These are phyloP conservation scores for Trichomycterus rosablanca DNA, from an alignment of 2,113 vertebrate genomes.

Conservation along the genomic window DNA sequence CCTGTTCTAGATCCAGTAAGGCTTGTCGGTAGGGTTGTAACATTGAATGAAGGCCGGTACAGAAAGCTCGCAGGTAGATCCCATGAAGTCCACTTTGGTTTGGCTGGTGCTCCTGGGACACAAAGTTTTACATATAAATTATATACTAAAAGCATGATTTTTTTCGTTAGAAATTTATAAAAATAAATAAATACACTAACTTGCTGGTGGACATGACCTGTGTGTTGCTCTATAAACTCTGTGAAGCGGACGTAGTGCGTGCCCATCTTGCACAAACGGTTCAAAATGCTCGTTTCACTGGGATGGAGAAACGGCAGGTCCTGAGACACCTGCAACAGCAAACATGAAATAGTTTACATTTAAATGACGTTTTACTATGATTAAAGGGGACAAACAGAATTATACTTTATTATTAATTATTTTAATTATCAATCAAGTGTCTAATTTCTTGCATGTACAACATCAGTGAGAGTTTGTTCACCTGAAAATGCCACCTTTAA, in stretches of 20 bases:
- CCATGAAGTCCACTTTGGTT: slow-evolving; percentile 83
- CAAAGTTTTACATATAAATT: background rate
- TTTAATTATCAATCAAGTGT: too few relatives aligned
- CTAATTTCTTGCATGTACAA: too few relatives aligned
- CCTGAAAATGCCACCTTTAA: too few relatives aligned
- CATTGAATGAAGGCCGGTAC: slow-evolving; percentile 89
- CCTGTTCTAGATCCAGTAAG: slow-evolving; percentile 90
- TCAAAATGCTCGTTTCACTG: slow-evolving; percentile 88
- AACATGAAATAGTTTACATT: too few relatives aligned
- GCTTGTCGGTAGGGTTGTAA: slow-evolving; percentile 93
- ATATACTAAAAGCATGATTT: too few relatives aligned
- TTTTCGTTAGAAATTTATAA: background rate
- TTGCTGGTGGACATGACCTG: slow-evolving; percentile 84
- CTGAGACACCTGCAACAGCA: slow-evolving; percentile 78
- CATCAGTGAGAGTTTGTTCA: too few relatives aligned
- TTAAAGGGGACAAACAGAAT: background rate
- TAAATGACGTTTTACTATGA: background rate
- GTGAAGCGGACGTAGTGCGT: slow-evolving; percentile 91
- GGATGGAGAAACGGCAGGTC: slow-evolving; percentile 94
- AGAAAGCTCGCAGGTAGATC: slow-evolving; percentile 92
- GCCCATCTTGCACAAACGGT: slow-evolving; percentile 86
- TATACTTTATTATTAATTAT: too few relatives aligned
- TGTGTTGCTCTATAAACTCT: slow-evolving; percentile 93
- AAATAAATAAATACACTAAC: slow-evolving; percentile 53
- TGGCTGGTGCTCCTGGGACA: slow-evolving; percentile 82